A percentile compares a stretch with the other conserved stretches of the same genome.
phyloP scores from a whole-genome alignment of 2,888 invertebrate species.

The Chloroclystis v-ata region DNA sequence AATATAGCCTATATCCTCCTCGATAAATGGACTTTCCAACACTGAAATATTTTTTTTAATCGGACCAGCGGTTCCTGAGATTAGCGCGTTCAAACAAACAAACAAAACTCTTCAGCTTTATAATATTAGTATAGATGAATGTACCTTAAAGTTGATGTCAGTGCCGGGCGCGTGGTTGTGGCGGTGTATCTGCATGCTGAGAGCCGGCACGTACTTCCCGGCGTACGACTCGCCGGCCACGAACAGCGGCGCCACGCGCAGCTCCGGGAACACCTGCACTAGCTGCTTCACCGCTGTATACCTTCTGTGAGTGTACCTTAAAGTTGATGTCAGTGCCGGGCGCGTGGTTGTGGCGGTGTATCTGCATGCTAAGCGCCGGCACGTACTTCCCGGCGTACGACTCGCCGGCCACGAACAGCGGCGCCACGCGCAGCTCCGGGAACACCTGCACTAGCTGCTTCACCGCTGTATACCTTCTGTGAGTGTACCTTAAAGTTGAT shows the following conservation, averaged over 20 bases:
- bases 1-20: too few species aligned
- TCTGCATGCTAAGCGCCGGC: constrained; percentile 77
- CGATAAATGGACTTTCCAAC: too few species aligned
- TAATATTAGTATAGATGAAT: too few species aligned
- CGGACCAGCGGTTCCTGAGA: too few species aligned
- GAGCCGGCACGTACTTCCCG: constrained; percentile 78
- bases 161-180: too few species aligned
- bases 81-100: too few species aligned
- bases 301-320: too few species aligned
- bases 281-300: constrained; percentile 77
- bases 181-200: constrained; percentile 75
- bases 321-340: too few species aligned
- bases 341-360: constrained; percentile 42
- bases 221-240: constrained; percentile 83
- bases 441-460: constrained; percentile 81
- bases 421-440: constrained; percentile 73
- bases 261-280: constrained; percentile 78
- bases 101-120: too few species aligned
- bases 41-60: too few species aligned
- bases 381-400: constrained; percentile 80
- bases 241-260: constrained; percentile 77
- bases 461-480: constrained; percentile 70
- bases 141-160: too few species aligned
- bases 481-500: too few species aligned
- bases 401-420: constrained; percentile 82